phyloP scores from a whole-genome alignment of 2,113 vertebrate species.

The Cranoglanis bouderius region DNA sequence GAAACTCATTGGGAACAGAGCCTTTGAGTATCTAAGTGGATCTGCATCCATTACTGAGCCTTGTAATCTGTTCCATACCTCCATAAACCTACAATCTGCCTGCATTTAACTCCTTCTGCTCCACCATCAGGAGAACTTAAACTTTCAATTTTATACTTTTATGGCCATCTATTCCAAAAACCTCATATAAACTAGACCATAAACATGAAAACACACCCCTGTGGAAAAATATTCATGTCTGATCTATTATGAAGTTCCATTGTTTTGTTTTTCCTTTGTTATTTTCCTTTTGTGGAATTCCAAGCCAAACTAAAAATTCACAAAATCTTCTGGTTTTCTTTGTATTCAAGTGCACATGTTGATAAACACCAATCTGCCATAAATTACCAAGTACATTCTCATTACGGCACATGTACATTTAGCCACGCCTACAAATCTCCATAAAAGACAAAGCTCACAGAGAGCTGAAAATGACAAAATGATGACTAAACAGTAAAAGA shows the following conservation, averaged over 20 bases:
- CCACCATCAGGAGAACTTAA: background rate
- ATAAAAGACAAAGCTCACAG: background rate
- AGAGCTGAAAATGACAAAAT: background rate
- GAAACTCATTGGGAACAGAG: conserved; percentile 64
- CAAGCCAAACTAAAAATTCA: background rate
- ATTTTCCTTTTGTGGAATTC: background rate
- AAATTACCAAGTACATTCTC: background rate
- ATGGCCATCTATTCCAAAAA: background rate
- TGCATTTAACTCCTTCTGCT: conserved; percentile 60
- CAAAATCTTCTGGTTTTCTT: background rate
- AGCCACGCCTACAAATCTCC: background rate
- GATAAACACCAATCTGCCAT: background rate
- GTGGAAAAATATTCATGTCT: background rate
- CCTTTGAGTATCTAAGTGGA: conserved; percentile 67
- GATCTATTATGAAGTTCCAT: background rate
- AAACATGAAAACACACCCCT: background rate
- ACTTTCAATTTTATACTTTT: background rate
- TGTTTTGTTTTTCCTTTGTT: background rate
- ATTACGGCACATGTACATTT: background rate
- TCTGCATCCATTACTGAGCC: conserved; percentile 64
- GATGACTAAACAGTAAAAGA: background rate
- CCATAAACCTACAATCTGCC: conserved; percentile 61
- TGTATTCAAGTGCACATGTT: background rate
- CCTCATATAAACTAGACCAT: too few species aligned
- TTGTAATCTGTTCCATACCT: conserved; percentile 71